Base-by-base conservation (phyloP, 1,140 invertebrate species). In the Luehdorfia chinensis region DNA sequence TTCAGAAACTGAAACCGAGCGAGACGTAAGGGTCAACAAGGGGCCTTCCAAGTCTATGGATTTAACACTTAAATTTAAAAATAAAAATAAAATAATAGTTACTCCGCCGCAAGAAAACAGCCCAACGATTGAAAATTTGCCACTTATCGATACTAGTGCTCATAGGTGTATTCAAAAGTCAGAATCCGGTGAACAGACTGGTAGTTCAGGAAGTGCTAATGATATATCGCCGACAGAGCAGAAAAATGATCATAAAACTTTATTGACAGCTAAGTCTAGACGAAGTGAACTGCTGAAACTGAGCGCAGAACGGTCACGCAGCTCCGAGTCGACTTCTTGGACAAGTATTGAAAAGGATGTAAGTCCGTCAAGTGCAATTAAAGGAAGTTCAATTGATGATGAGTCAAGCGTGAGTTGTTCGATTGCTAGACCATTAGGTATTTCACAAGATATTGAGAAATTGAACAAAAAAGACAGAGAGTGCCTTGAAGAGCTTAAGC, bases 391-490 rank as follows among this genome's bases (percentile, higher is more conserved):
- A 1, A 88, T 92, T 16, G 93, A 93, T 37, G 93, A 94, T 57
- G 93, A 93, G 46, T 94, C 93, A 1, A 94, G 93, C 61, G 91
- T 92, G 2, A 94, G 93, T 53, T 94, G 93, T 72, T 93, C 93
- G 0, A 94, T 94, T 57, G 92, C 93, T 8, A 87, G 92, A 44
- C 92, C 93, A 0, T 80, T 94, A 44, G 93, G 93, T 1, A 92
- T 94, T 47, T 93, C 93, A 4, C 92, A 93, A 71, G 90, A 91
- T 62, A 91, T 92, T 47, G 91, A 91, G 52, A 90, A 89, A 55
- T 85, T 87, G 58, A 90, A 81, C 63, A 89, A 66, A 72, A 87
- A 75, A 74, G 89, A 85, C 70, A 72, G 79, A 44, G 79, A 78
- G 50, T 87, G 84, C 49, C 59, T 85, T 6, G 83, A 87, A 61